Evolutionary conservation across 2,888 invertebrate species (phyloP), one percentile per base, ranked within the genome.

Genomic region (Drosophila putrida): DNA sequence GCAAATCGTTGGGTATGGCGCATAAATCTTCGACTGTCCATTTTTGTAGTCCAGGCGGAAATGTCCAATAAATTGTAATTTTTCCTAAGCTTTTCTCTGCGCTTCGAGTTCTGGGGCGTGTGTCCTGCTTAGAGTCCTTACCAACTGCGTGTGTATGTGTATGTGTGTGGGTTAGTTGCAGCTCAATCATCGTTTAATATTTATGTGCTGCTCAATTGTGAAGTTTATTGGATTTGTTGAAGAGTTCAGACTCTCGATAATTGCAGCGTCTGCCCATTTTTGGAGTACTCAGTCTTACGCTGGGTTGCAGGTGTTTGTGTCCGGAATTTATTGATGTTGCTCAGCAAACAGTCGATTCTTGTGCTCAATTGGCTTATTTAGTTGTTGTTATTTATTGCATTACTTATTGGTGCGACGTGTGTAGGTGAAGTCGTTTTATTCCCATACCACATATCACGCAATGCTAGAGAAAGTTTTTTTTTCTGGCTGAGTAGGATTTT

Each of bases 11-110:
- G 64, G 41, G 49, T 44, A 43, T 50, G 57, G 55, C 61, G 33
- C 87, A 86, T 90, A 90, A 86, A 86, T 86, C 85, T 90, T 84
- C 69, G 58, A 72, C 51, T 90, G 85, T 89, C 90, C 81, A 80
- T 65, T 85, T 88, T 78, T 82, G 82, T 77, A 82, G 82, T 75
- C 75, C 76, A 63, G 59, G 65, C 80, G 90, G 89, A 90, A 89
- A 89, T 78, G 82, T 76, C 82, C 91, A 89, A 89, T 89, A 89
- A 90, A 89, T 90, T 90, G 90, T 90, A 90, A 89, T 90, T 90
- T 90, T 89, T 80, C 68, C 65, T 75, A 90, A 86, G 88, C 88
- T 89, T 87, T 77, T 68, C 64, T 59, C 15, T 11, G 28, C 38
- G 49, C 65, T 49, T 44, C 31, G 25, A 11, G 31, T 54, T 15